Evolutionary conservation across 2,888 invertebrate species (phyloP).

Genomic region (Epistrophe eligans): DNA sequence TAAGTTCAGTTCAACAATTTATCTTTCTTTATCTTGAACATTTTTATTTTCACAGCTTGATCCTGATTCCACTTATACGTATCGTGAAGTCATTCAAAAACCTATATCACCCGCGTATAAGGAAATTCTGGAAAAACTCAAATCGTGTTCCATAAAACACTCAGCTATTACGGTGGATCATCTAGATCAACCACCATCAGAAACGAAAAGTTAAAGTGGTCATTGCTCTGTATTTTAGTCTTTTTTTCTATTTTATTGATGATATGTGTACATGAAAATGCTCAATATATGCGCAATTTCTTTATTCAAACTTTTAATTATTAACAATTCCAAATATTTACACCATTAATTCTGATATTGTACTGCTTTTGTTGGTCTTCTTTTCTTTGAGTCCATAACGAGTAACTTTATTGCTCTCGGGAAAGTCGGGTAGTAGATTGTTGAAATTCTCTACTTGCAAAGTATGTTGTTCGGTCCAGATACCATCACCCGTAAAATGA

Average conservation of each 20-base stretch:
- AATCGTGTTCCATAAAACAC: constrained; percentile 84
- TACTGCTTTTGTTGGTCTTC: not conserved
- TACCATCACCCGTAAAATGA: constrained; percentile 91
- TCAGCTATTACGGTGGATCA: constrained; percentile 80
- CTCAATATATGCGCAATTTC: not conserved
- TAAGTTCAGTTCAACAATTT: constrained; percentile 80
- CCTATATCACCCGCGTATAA: constrained; percentile 91
- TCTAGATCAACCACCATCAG: constrained; percentile 38
- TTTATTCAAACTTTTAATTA: constrained; percentile 29
- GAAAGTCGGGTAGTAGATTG: constrained; percentile 82
- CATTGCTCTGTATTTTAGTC: not conserved
- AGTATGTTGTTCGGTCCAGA: constrained; percentile 86
- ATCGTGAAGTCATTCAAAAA: constrained; percentile 88
- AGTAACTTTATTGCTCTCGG: constrained; percentile 81
- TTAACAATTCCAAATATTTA: constrained; percentile 53
- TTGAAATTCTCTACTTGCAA: constrained; percentile 82
- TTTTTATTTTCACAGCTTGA: constrained; percentile 83
- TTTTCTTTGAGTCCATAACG: constrained; percentile 80
- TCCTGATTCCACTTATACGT: constrained; percentile 87
- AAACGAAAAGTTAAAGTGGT: constrained; percentile 43
- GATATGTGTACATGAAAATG: constrained; percentile 14
- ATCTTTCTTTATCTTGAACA: not conserved
- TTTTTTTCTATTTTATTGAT: constrained; percentile 39
- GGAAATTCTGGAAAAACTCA: constrained; percentile 86
- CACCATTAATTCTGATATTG: constrained; percentile 10